Percentiles rank a stretch among this genome's conserved stretches.
phyloP scores from a whole-genome alignment of 2,113 vertebrate genomes.

The Oreocharis arfaki region DNA sequence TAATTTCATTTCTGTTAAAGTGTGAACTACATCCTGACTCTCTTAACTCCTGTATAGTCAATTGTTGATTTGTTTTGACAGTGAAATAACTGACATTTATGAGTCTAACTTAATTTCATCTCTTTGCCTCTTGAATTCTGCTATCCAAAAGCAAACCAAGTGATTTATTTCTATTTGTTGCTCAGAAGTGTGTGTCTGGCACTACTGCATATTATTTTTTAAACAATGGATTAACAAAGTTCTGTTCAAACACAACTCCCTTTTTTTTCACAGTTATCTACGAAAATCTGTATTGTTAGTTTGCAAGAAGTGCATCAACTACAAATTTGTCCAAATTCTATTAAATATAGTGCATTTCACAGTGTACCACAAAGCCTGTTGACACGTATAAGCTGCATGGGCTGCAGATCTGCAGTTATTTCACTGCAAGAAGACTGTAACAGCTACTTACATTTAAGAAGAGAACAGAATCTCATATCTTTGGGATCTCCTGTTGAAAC shows the following conservation, averaged over 20 bases:
- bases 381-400: rapidly evolving
- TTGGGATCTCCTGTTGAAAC: not conserved
- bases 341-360: not conserved
- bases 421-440: not conserved
- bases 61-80: not conserved
- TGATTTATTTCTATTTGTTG: not conserved
- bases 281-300: not conserved
- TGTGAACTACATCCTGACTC: not conserved
- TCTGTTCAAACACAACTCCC: not conserved
- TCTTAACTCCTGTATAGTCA: not conserved
- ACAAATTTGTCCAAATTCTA: not conserved
- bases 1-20: not conserved
- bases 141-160: not conserved
- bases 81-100: not conserved
- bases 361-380: not conserved
- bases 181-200: not conserved
- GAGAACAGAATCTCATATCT: not conserved
- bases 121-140: not conserved
- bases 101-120: not conserved
- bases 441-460: not conserved
- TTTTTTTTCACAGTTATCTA: not conserved
- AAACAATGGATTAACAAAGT: not conserved
- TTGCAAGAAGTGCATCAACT: not conserved
- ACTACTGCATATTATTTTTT: not conserved
- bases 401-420: not conserved